These are phyloP conservation scores for Catotricha subobsoleta DNA, from an alignment of 2,888 invertebrate species.

Conservation along the genomic window DNA sequence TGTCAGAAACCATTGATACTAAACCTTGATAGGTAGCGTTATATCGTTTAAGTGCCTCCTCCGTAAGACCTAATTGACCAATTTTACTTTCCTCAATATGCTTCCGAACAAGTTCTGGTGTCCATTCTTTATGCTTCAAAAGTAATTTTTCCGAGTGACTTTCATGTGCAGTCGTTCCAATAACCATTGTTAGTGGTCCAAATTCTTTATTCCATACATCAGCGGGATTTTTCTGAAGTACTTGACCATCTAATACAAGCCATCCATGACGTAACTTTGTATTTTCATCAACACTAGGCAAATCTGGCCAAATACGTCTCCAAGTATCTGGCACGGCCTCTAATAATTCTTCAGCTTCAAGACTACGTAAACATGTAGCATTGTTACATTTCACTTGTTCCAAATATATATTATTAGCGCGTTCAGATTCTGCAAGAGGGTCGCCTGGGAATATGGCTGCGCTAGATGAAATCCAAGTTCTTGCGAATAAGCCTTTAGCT, in stretches of 20 bases:
- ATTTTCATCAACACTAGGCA: slow-evolving; percentile 36
- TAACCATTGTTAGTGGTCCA: slow-evolving; percentile 36
- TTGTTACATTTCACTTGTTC: slow-evolving; percentile 36
- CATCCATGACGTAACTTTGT: slow-evolving; percentile 46
- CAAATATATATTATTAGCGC: slow-evolving; percentile 41
- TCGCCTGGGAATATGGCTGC: slow-evolving; percentile 55
- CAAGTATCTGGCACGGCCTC: slow-evolving; percentile 54
- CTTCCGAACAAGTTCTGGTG: slow-evolving; percentile 42
- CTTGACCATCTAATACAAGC: slow-evolving; percentile 55
- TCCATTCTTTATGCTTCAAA: slow-evolving; percentile 45
- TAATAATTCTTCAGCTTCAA: slow-evolving; percentile 38
- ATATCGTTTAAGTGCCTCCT: slow-evolving; percentile 44
- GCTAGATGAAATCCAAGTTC: slow-evolving; percentile 65
- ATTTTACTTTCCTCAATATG: slow-evolving; percentile 38
- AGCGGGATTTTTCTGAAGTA: slow-evolving; percentile 46
- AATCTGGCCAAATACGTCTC: slow-evolving; percentile 39
- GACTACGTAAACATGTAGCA: slow-evolving; percentile 17
- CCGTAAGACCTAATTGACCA: slow-evolving; percentile 41
- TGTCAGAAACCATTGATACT: slow-evolving; percentile 55
- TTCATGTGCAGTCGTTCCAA: slow-evolving; percentile 58
- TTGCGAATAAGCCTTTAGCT: slow-evolving; percentile 47
- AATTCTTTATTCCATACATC: slow-evolving; percentile 38
- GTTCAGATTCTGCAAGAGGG: slow-evolving; percentile 39
- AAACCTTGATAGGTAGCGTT: slow-evolving; percentile 49
- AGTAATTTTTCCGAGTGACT: slow-evolving; percentile 43